These are phyloP conservation scores for Mnemiopsis leidyi DNA, from an alignment of 37 sponge, comb jelly and placozoan genomes.

Conservation along the genomic window DNA sequence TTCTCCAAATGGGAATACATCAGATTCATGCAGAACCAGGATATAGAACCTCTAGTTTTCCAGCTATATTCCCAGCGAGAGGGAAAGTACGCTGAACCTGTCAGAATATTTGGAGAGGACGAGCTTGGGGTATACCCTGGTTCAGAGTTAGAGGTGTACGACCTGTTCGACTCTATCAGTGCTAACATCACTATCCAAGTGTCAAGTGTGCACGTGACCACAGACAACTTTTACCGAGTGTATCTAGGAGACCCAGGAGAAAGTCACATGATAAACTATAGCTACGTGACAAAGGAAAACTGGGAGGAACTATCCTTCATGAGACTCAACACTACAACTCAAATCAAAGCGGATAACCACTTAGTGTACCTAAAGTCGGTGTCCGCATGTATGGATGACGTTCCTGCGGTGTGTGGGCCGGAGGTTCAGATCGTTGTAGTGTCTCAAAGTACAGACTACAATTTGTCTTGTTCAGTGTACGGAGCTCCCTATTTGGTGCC, in stretches of 20 bases:
- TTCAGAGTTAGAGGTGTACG: neutral
- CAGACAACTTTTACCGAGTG: neutral
- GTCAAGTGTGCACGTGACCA: neutral
- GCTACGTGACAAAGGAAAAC: neutral
- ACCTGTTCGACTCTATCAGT: neutral
- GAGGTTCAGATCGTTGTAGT: neutral
- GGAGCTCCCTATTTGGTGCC: neutral
- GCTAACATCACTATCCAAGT: neutral
- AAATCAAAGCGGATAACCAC: neutral
- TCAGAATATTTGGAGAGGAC: neutral
- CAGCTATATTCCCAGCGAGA: neutral
- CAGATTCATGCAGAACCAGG: neutral
- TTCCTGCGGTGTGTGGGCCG: neutral
- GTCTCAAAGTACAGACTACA: neutral
- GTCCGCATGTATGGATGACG: neutral
- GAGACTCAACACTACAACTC: neutral
- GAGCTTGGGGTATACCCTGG: neutral
- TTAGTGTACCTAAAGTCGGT: neutral
- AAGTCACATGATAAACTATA: neutral
- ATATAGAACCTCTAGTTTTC: neutral
- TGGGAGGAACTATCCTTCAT: neutral
- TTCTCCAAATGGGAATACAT: neutral
- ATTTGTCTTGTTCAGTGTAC: neutral
- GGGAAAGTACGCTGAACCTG: neutral
- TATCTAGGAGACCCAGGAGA: neutral